These are phyloP conservation scores for Heliothis virescens DNA, from an alignment of 1,140 invertebrate genomes.

Conservation along the genomic window DNA sequence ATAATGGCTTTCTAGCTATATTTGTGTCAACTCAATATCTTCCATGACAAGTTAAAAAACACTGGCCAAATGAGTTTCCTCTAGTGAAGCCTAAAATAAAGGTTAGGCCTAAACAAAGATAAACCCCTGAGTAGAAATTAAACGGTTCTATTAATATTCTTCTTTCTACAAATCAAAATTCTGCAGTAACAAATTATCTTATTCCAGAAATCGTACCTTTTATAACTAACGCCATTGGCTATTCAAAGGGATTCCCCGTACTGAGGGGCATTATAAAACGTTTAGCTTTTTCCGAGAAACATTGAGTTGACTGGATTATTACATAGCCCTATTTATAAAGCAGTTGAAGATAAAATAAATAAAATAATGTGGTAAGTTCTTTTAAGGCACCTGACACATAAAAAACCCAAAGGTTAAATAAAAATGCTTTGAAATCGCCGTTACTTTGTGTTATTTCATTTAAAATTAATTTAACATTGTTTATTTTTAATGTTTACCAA, in stretches of 20 bases:
- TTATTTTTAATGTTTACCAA: background rate
- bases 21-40: too few relatives aligned
- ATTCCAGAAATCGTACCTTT: background rate
- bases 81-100: too few relatives aligned
- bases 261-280: constrained; percentile 8
- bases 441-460: too few relatives aligned
- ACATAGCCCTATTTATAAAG: background rate
- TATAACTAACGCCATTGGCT: background rate
- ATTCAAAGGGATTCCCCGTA: constrained; percentile 19
- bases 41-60: too few relatives aligned
- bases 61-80: too few relatives aligned
- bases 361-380: background rate
- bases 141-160: too few relatives aligned
- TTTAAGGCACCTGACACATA: too few relatives aligned
- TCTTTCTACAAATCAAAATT: background rate
- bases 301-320: background rate
- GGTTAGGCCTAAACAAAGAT: too few relatives aligned
- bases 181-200: background rate
- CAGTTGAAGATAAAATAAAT: background rate
- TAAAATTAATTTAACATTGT: background rate
- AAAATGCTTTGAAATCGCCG: too few relatives aligned
- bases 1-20: too few relatives aligned
- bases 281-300: constrained; percentile 14
- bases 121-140: too few relatives aligned
- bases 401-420: too few relatives aligned